Percentiles rank a stretch among this genome's conserved stretches.
Evolutionary conservation across 2,888 invertebrate genomes (phyloP).

Genomic region (Muschampia plurimacula): DNA sequence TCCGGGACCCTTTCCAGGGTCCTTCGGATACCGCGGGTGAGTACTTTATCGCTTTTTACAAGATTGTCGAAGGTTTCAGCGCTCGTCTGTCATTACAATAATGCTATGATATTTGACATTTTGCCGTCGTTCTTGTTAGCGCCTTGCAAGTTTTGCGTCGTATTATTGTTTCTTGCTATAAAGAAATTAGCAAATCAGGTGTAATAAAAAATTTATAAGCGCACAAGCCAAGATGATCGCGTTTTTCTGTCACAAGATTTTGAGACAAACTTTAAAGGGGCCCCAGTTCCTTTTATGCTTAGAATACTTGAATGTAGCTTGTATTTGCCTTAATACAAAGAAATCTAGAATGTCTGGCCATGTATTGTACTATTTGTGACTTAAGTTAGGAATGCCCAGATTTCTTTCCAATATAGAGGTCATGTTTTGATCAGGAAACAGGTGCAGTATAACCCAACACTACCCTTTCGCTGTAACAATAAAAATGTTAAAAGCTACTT

Average conservation of each 20-base stretch:
- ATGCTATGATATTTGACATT: slow-evolving; percentile 79
- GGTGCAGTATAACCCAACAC: neutral
- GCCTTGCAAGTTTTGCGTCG: slow-evolving; percentile 82
- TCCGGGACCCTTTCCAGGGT: slow-evolving; percentile 93
- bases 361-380: neutral
- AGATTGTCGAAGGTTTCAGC: slow-evolving; percentile 67
- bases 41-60: slow-evolving; percentile 75
- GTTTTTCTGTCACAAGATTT: slow-evolving; percentile 36
- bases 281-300: neutral
- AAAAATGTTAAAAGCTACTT: neutral
- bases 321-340: slow-evolving; percentile 1
- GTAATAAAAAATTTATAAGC: slow-evolving; percentile 5
- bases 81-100: slow-evolving; percentile 78
- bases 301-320: neutral
- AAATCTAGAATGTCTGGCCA: neutral
- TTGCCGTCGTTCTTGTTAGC: slow-evolving; percentile 78
- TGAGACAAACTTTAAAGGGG: slow-evolving; percentile 2
- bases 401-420: slow-evolving; percentile 25
- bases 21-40: slow-evolving; percentile 93
- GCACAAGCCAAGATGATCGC: neutral
- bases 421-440: slow-evolving; percentile 27
- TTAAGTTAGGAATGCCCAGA: neutral
- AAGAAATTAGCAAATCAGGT: slow-evolving; percentile 35
- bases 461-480: neutral
- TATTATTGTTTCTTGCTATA: slow-evolving; percentile 67